A percentile compares a stretch with the other conserved stretches of the same genome.
Evolutionary conservation across 1,140 invertebrate species (phyloP).

Genomic region (Cydia pomonella): DNA sequence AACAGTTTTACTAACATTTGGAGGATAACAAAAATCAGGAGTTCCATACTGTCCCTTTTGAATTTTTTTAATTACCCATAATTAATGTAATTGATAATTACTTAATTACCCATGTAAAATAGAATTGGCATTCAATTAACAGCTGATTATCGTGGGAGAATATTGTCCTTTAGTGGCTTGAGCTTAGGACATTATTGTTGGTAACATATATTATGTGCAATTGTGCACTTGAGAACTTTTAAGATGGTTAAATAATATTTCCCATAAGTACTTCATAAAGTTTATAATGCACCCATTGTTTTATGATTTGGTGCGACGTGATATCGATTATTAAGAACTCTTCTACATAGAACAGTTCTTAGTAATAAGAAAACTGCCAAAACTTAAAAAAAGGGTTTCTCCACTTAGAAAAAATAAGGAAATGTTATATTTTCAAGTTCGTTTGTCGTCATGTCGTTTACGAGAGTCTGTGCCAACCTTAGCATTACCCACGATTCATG

Average conservation of each 20-base stretch:
- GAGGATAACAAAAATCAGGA: not conserved
- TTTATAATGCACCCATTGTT: not conserved
- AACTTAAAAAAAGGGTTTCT: too few relatives aligned
- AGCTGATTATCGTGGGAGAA: not conserved
- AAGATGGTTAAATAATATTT: not conserved
- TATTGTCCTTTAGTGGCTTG: not conserved
- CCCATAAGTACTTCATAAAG: not conserved
- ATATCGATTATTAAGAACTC: too few relatives aligned
- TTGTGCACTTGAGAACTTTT: not conserved
- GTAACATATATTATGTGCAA: not conserved
- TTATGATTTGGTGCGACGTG: too few relatives aligned
- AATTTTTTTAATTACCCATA: not conserved
- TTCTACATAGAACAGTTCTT: too few relatives aligned
- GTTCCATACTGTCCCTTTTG: not conserved
- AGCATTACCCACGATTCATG: too few relatives aligned
- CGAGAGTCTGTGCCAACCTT: not conserved
- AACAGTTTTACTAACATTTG: too few relatives aligned
- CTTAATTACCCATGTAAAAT: not conserved
- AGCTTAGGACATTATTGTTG: not conserved
- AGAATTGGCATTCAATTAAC: not conserved
- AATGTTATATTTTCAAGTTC: not conserved
- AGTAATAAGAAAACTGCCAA: too few relatives aligned
- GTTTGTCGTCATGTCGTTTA: not conserved
- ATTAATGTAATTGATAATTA: not conserved
- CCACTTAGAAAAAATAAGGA: too few relatives aligned